These are phyloP conservation scores for Catostomus latipinnis DNA, from an alignment of 2,797 vertebrate species.

Conservation along the genomic window DNA sequence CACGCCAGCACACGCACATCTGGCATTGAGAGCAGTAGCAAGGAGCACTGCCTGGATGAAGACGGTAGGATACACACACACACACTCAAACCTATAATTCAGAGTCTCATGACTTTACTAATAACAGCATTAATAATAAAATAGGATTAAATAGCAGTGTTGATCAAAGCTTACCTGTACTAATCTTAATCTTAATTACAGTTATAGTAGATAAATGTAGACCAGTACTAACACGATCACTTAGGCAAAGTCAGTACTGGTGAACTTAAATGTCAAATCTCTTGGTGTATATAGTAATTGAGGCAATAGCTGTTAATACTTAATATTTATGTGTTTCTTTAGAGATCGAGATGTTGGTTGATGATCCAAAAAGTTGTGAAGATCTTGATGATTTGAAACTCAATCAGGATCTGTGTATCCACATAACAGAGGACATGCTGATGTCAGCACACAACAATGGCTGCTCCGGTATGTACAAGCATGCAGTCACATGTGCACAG, in stretches of 20 bases:
- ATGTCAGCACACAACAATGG: conserved; percentile 88
- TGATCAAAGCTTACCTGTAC: not conserved
- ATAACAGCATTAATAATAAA: conserved; percentile 1
- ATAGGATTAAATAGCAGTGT: not conserved
- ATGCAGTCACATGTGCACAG: not conserved
- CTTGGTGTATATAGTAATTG: too few relatives aligned
- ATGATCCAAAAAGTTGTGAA: conserved; percentile 96
- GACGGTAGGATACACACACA: conserved; percentile 79
- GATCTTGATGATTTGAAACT: conserved; percentile 88
- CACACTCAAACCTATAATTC: not conserved
- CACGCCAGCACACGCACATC: conserved; percentile 97
- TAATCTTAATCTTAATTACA: too few relatives aligned
- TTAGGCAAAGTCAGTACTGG: too few relatives aligned
- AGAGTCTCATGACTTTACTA: not conserved
- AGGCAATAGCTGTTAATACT: not conserved
- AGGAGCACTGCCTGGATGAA: conserved; percentile 92
- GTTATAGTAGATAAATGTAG: too few relatives aligned
- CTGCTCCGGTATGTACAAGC: conserved; percentile 83
- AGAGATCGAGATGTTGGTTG: conserved; percentile 99
- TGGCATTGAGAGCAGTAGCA: conserved; percentile 92
- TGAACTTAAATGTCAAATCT: too few relatives aligned
- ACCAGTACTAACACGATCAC: too few relatives aligned
- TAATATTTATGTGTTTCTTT: conserved; percentile 37
- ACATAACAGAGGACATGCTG: conserved; percentile 98
- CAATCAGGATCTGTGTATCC: conserved; percentile 93